Evolutionary conservation across 1,140 invertebrate genomes (phyloP).

Genomic region (Hylaeus volcanicus): DNA sequence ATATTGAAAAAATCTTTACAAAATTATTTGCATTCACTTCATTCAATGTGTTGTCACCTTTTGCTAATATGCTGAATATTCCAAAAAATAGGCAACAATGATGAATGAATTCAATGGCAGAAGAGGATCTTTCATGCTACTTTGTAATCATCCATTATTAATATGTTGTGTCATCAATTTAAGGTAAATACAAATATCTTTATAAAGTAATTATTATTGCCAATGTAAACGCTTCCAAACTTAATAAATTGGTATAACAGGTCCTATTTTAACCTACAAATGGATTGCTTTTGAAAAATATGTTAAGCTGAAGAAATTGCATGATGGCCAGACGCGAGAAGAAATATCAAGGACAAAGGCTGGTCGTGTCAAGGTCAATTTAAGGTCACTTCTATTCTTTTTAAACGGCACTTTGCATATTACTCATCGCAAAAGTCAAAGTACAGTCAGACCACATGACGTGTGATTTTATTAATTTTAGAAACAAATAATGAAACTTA

Average conservation of each 20-base stretch:
- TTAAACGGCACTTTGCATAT: no score
- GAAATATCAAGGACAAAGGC: no score
- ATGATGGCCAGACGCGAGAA: no score
- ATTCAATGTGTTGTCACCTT: neutral
- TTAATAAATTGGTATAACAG: neutral
- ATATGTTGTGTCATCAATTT: neutral
- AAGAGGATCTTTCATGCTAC: neutral
- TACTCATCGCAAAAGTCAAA: no score
- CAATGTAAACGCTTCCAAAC: neutral
- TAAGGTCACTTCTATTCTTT: neutral
- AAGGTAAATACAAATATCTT: neutral
- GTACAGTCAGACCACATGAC: no score
- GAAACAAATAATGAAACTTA: no score
- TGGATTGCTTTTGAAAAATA: neutral
- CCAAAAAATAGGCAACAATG: neutral
- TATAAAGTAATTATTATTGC: neutral
- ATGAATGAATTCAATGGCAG: neutral
- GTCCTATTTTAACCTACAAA: neutral
- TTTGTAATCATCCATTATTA: neutral
- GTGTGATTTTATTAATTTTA: no score
- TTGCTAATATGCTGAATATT: neutral
- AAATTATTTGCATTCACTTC: neutral
- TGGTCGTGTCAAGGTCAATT: neutral
- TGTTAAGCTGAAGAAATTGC: neutral
- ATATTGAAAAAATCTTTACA: neutral